These are phyloP conservation scores for Agonopterix subpropinquella DNA, from an alignment of 2,888 invertebrate species.

Conservation along the genomic window DNA sequence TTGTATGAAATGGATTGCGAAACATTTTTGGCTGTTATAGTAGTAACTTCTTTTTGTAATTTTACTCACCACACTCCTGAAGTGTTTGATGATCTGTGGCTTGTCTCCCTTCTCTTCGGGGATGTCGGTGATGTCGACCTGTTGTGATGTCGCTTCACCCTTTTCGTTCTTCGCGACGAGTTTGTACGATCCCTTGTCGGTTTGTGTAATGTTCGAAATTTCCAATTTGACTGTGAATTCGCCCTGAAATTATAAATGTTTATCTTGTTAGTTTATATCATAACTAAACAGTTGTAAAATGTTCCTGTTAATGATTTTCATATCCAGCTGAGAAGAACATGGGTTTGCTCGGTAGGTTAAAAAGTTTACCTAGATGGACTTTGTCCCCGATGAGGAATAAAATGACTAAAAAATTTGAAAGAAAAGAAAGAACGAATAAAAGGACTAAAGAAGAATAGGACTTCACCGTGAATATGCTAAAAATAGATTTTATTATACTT, in stretches of 20 bases:
- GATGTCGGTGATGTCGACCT: constrained; percentile 90
- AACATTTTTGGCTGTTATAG: no score
- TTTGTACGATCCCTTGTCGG: constrained; percentile 93
- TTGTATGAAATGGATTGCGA: no score
- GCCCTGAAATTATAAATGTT: constrained; percentile 73
- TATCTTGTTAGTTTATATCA: background rate
- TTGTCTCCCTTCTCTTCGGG: constrained; percentile 86
- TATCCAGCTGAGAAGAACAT: no score
- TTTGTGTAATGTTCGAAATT: constrained; percentile 87
- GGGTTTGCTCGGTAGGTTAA: no score
- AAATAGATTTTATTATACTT: constrained; percentile 27
- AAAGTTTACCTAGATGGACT: no score
- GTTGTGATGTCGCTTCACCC: constrained; percentile 92
- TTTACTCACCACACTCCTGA: constrained; percentile 82
- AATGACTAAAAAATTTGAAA: background rate
- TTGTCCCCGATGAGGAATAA: no score
- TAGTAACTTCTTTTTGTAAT: background rate
- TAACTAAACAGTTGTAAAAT: no score
- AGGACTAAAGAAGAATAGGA: background rate
- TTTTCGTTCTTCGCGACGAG: constrained; percentile 94
- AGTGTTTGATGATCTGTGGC: constrained; percentile 86
- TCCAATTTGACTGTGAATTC: constrained; percentile 94
- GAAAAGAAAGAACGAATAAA: no score
- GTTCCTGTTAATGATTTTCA: no score
- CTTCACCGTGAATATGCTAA: background rate